Evolutionary conservation across 2,888 invertebrate species (phyloP).

Genomic region (Hypercompe scribonia): DNA sequence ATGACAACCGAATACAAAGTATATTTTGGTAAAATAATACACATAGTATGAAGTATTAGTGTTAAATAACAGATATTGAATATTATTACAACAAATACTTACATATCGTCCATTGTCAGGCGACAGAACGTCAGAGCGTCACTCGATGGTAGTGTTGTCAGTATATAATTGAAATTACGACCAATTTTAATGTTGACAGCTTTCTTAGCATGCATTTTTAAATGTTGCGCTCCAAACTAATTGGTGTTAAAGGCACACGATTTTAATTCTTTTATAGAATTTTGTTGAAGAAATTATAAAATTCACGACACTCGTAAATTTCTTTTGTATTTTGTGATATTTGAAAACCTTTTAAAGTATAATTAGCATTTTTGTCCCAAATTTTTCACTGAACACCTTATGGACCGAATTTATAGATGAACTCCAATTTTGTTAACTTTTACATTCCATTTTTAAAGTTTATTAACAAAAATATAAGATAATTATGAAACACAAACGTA

Average conservation of each 20-base stretch:
- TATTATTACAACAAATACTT: constrained; percentile 37
- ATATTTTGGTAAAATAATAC: neutral
- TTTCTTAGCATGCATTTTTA: neutral
- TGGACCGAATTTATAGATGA: no score
- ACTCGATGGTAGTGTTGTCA: constrained; percentile 33
- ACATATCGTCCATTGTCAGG: constrained; percentile 31
- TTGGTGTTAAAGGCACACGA: neutral
- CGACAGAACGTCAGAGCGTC: constrained; percentile 20
- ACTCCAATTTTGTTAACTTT: no score
- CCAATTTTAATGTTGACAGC: neutral
- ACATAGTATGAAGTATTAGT: constrained; percentile 7
- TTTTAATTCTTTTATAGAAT: no score
- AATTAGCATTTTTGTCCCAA: no score
- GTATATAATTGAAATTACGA: neutral
- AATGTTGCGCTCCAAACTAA: neutral
- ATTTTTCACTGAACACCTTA: no score
- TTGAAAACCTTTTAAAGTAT: no score
- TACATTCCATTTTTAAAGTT: no score
- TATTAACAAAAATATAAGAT: no score
- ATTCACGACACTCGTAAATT: no score
- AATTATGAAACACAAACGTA: no score
- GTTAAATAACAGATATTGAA: constrained; percentile 28
- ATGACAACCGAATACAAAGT: neutral
- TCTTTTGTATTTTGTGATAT: no score
- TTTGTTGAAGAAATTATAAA: no score